These are phyloP conservation scores for Meiosimyza decipiens DNA, from an alignment of 2,888 invertebrate species.

Conservation along the genomic window DNA sequence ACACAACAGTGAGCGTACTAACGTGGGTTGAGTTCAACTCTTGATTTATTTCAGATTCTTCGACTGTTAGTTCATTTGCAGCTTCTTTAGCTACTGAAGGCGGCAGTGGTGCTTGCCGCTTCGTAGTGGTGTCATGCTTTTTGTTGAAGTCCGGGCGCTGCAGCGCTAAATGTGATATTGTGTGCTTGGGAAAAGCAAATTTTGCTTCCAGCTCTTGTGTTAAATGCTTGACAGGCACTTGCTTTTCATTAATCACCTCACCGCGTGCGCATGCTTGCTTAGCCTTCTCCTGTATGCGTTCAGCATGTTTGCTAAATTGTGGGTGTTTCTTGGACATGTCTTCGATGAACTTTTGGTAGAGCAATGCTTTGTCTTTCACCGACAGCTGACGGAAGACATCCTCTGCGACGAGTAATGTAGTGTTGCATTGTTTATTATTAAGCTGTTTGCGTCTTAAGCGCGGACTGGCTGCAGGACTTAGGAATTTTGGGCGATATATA, in stretches of 20 bases:
- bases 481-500: conserved; percentile 36
- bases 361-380: conserved; percentile 60
- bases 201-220: conserved; percentile 55
- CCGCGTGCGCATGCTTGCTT: conserved; percentile 51
- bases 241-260: conserved; percentile 54
- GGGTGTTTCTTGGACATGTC: conserved; percentile 58
- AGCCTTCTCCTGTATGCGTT: conserved; percentile 48
- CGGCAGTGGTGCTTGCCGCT: conserved; percentile 25
- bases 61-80: conserved; percentile 28
- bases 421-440: conserved; percentile 34
- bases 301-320: conserved; percentile 53
- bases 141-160: conserved; percentile 6
- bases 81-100: conserved; percentile 34
- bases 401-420: conserved; percentile 57
- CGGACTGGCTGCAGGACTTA: conserved; percentile 45
- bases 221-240: conserved; percentile 54
- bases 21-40: conserved; percentile 47
- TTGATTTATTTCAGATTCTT: neutral
- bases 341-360: conserved; percentile 59
- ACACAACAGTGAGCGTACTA: conserved; percentile 55
- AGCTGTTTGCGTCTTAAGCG: conserved; percentile 35
- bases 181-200: conserved; percentile 28
- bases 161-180: conserved; percentile 21
- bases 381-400: conserved; percentile 59
- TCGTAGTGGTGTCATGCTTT: neutral